phyloP scores from a whole-genome alignment of 2,113 vertebrate species.

The Anoplopoma fimbria region DNA sequence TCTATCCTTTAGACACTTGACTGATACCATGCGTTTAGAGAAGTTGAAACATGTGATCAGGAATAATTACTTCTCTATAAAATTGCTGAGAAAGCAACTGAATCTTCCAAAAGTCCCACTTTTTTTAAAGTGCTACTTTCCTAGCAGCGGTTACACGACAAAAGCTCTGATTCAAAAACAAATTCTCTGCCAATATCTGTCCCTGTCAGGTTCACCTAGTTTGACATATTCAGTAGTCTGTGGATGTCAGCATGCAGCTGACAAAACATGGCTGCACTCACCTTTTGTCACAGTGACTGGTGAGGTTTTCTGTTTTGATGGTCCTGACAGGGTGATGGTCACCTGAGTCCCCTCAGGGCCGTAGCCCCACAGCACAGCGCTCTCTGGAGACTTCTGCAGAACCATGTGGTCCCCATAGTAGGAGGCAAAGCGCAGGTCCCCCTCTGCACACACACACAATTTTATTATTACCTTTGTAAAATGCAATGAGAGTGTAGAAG shows the following conservation, averaged over 20 bases:
- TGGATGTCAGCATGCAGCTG: background rate
- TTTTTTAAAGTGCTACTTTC: too few species aligned
- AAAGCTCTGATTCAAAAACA: background rate
- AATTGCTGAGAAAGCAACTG: too few species aligned
- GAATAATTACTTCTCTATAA: too few species aligned
- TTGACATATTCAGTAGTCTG: background rate
- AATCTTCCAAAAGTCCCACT: background rate
- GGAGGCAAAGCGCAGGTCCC: conserved; percentile 85
- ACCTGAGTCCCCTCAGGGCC: conserved; percentile 75
- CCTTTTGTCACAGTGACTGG: conserved; percentile 59
- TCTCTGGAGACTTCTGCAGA: conserved; percentile 88
- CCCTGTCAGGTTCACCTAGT: background rate
- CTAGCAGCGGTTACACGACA: background rate
- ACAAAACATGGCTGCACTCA: conserved; percentile 39
- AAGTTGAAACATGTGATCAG: background rate
- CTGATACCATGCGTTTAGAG: background rate
- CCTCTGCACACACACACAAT: conserved; percentile 63
- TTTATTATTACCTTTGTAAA: too few species aligned
- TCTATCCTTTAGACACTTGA: background rate
- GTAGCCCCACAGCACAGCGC: conserved; percentile 90
- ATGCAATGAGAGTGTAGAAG: too few species aligned
- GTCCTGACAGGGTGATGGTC: conserved; percentile 68
- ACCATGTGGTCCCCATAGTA: conserved; percentile 92
- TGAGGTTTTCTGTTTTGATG: background rate
- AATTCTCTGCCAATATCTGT: background rate